These are phyloP conservation scores for Semaprochilodus insignis DNA, from an alignment of 2,797 vertebrate genomes.

Conservation along the genomic window DNA sequence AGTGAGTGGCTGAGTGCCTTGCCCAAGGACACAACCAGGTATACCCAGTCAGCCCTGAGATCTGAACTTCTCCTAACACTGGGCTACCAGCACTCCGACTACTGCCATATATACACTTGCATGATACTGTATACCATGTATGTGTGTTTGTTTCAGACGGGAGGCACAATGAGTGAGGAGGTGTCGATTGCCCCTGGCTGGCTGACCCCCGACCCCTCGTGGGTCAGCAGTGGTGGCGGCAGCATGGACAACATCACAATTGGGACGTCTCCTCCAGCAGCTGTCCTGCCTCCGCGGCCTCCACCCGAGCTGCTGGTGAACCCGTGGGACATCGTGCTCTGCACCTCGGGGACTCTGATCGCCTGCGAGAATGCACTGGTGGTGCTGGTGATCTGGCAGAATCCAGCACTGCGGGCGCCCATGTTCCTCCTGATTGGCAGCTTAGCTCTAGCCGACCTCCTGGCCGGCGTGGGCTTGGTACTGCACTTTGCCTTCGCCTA, in stretches of 20 bases:
- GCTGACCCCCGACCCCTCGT: slow-evolving; percentile 85
- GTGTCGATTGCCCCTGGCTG: slow-evolving; percentile 88
- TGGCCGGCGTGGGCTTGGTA: slow-evolving; percentile 94
- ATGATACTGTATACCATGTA: not conserved
- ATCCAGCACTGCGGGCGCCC: slow-evolving; percentile 92
- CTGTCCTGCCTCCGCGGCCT: slow-evolving; percentile 79
- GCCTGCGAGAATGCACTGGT: slow-evolving; percentile 97
- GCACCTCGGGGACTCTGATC: slow-evolving; percentile 95
- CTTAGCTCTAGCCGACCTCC: slow-evolving; percentile 95
- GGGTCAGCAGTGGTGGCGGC: slow-evolving; percentile 80
- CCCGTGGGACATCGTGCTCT: slow-evolving; percentile 98
- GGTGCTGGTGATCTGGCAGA: slow-evolving; percentile 99
- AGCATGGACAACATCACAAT: slow-evolving; percentile 85
- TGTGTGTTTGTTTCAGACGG: slow-evolving; percentile 70
- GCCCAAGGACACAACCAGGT: too few relatives aligned
- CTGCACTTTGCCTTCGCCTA: slow-evolving; percentile 96
- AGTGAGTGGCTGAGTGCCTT: too few relatives aligned
- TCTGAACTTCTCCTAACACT: too few relatives aligned
- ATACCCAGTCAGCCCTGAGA: too few relatives aligned
- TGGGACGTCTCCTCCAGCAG: slow-evolving; percentile 76
- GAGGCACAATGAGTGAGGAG: slow-evolving; percentile 95
- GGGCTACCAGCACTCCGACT: too few relatives aligned
- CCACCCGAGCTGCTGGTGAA: slow-evolving; percentile 85
- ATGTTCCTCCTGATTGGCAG: slow-evolving; percentile 99
- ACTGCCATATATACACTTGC: not conserved